Conservation (phyloP, 1,140 invertebrate genomes). For the Drosophila obscura region DNA sequence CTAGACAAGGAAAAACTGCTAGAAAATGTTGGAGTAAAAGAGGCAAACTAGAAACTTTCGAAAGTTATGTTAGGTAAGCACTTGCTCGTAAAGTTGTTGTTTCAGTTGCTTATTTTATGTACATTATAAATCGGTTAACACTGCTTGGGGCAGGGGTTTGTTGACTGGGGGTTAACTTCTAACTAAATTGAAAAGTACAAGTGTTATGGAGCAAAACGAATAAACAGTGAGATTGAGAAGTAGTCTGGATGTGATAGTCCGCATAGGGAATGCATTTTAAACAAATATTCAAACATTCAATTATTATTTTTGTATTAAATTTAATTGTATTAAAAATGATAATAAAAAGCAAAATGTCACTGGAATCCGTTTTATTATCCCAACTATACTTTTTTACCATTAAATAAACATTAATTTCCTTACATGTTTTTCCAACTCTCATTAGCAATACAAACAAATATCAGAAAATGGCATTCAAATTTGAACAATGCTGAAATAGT, state of each 20-base stretch:
- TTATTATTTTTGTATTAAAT: neutral
- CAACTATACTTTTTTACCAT: neutral
- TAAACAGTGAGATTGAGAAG: no score
- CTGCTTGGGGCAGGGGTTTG: neutral
- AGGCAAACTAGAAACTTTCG: neutral
- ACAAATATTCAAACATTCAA: no score
- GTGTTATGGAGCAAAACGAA: no score
- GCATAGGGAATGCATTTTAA: no score
- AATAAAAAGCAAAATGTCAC: neutral
- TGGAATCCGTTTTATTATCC: neutral
- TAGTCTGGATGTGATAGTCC: no score
- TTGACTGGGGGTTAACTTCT: no score
- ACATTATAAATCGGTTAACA: neutral
- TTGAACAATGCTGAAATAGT: neutral
- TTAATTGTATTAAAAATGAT: neutral
- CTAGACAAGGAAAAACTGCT: neutral
- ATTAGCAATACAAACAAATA: slow-evolving; percentile 21
- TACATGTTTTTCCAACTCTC: slow-evolving; percentile 7
- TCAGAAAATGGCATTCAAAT: neutral
- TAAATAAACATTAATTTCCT: slow-evolving; percentile 28
- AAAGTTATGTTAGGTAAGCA: neutral
- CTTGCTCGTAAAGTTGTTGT: slow-evolving; percentile 2
- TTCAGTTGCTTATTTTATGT: neutral
- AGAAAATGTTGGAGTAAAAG: slow-evolving; percentile 7
- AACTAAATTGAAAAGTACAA: no score